These are phyloP conservation scores for Spinus olivaceus DNA, from an alignment of 2,797 vertebrate species.

Conservation along the genomic window DNA sequence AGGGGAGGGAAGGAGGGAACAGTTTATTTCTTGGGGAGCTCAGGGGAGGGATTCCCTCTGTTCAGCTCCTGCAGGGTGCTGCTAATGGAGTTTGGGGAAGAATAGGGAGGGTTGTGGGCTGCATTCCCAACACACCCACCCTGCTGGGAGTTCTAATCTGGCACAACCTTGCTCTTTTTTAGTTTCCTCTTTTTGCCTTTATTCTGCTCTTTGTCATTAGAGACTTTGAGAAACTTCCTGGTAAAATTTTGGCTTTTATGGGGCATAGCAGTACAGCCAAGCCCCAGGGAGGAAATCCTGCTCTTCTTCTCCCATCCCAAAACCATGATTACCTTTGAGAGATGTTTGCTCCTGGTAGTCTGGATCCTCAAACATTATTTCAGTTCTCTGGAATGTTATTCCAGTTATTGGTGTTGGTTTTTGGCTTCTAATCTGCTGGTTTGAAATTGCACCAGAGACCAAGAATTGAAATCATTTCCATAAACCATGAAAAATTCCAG, in stretches of 20 bases:
- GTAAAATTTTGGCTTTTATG: neutral
- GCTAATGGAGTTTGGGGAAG: neutral
- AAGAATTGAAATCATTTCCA: neutral
- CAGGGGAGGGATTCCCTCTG: neutral
- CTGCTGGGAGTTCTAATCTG: neutral
- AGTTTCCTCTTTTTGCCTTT: neutral
- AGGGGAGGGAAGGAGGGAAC: neutral
- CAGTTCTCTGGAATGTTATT: neutral
- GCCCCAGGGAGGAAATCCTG: neutral
- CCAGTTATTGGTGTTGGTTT: neutral
- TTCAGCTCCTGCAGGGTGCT: neutral
- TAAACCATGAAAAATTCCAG: neutral
- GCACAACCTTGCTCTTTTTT: neutral
- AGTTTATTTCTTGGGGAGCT: neutral
- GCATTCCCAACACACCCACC: rapidly evolving
- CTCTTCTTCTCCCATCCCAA: neutral
- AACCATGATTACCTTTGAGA: rapidly evolving
- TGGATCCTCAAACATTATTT: neutral
- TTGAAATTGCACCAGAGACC: neutral
- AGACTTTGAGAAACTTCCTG: neutral
- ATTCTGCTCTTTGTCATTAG: neutral
- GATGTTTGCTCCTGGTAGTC: neutral
- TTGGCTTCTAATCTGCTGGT: neutral
- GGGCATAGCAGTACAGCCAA: neutral
- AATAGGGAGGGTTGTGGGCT: neutral